These are phyloP conservation scores for Brotula barbata DNA, from an alignment of 2,797 vertebrate species.

Conservation along the genomic window DNA sequence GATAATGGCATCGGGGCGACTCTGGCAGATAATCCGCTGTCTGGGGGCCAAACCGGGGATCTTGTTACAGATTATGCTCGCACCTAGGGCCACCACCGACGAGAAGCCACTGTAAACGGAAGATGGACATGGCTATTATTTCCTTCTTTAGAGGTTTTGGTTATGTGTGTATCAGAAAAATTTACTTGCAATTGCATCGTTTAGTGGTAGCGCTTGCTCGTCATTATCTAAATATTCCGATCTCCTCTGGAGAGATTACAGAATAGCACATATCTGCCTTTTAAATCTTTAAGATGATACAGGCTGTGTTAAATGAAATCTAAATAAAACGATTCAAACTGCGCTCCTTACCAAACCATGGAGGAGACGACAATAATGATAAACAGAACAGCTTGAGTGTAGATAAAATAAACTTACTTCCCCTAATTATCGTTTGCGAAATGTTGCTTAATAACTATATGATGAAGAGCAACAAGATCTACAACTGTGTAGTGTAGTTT, in stretches of 20 bases:
- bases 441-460: too few relatives aligned
- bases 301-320: not conserved
- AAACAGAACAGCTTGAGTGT: constrained; percentile 6
- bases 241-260: not conserved
- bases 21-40: constrained; percentile 98
- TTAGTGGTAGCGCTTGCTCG: not conserved
- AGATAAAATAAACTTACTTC: not conserved
- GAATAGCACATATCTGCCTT: too few relatives aligned
- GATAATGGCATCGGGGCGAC: constrained; percentile 97
- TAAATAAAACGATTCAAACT: too few relatives aligned
- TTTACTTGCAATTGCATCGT: not conserved
- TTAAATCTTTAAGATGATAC: too few relatives aligned
- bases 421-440: not conserved
- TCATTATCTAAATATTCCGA: not conserved
- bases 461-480: constrained; percentile 8
- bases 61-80: constrained; percentile 99
- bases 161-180: not conserved
- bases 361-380: constrained; percentile 16
- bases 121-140: constrained; percentile 44
- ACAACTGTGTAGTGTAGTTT: too few relatives aligned
- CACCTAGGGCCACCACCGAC: constrained; percentile 96
- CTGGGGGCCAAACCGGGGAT: constrained; percentile 96
- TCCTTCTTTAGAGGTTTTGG: not conserved
- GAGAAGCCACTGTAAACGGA: constrained; percentile 88
- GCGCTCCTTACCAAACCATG: not conserved